A percentile compares a stretch with the other conserved stretches of the same genome.
Conservation (phyloP, 1,140 invertebrate species). For the Phthorimaea operculella region DNA sequence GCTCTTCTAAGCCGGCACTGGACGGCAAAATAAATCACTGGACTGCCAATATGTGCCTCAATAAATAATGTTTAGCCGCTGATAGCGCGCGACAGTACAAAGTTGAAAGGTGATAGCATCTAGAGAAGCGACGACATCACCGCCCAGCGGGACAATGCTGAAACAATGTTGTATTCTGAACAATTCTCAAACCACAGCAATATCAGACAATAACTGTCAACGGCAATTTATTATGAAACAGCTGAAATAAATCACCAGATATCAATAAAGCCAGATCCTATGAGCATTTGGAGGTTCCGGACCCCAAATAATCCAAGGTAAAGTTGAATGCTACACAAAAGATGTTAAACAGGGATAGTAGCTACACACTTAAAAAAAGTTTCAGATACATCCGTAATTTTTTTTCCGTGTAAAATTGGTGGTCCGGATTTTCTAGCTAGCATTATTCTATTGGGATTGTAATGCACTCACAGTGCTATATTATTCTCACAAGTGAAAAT, state of each 20-base stretch:
- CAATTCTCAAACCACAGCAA: neutral
- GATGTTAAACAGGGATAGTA: too few relatives aligned
- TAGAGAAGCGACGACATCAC: neutral
- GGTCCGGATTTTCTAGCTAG: too few relatives aligned
- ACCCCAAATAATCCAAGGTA: too few relatives aligned
- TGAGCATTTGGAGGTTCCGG: neutral
- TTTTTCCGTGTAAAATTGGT: too few relatives aligned
- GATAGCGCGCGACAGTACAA: constrained; percentile 44
- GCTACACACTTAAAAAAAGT: too few relatives aligned
- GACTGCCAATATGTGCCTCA: constrained; percentile 22
- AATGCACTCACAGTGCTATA: too few relatives aligned
- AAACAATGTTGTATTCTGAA: neutral
- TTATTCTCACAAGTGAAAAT: too few relatives aligned
- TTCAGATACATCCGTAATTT: too few relatives aligned
- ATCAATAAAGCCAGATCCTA: too few relatives aligned
- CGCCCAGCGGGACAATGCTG: neutral
- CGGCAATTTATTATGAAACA: neutral
- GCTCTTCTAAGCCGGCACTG: too few relatives aligned
- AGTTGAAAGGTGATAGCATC: constrained; percentile 52
- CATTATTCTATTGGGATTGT: too few relatives aligned
- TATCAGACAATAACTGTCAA: neutral
- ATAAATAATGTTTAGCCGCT: constrained; percentile 43
- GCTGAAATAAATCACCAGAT: neutral
- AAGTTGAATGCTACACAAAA: too few relatives aligned
- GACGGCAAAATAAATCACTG: constrained; percentile 25